A percentile compares a stretch with the other conserved stretches of the same genome.
These are phyloP conservation scores for Tricholauxania praeusta DNA, from an alignment of 2,888 invertebrate species.

Conservation along the genomic window DNA sequence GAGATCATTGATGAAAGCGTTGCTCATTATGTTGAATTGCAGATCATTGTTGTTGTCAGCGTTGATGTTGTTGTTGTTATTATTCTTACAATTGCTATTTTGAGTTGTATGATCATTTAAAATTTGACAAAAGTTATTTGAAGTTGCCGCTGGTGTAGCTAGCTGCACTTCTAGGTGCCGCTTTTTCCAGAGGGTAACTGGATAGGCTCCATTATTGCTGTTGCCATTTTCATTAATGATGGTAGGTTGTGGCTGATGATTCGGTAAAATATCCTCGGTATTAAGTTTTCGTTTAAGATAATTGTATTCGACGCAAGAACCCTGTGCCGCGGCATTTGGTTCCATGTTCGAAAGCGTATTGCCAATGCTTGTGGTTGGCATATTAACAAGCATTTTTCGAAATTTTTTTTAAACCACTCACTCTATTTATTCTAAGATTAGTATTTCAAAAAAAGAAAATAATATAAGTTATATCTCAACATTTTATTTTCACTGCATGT, in stretches of 20 bases:
- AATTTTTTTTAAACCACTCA: too few relatives aligned
- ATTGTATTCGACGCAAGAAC: slow-evolving; percentile 53
- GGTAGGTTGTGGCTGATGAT: slow-evolving; percentile 12
- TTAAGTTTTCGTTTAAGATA: slow-evolving; percentile 63
- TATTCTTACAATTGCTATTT: slow-evolving; percentile 15
- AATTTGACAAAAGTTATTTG: slow-evolving; percentile 36
- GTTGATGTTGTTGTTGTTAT: slow-evolving; percentile 15
- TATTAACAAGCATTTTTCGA: slow-evolving; percentile 59
- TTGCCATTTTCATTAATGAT: slow-evolving; percentile 36
- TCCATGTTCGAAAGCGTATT: slow-evolving; percentile 47
- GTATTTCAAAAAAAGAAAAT: too few relatives aligned
- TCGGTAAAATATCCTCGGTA: slow-evolving; percentile 33
- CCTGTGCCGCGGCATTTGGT: neutral
- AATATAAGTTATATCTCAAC: neutral
- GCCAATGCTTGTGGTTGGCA: slow-evolving; percentile 50
- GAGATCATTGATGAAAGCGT: slow-evolving; percentile 62
- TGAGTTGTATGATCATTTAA: slow-evolving; percentile 5
- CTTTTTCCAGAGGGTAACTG: slow-evolving; percentile 54
- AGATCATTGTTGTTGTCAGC: slow-evolving; percentile 34
- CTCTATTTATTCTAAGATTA: too few relatives aligned
- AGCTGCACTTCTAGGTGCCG: slow-evolving; percentile 51
- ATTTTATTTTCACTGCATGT: slow-evolving; percentile 25
- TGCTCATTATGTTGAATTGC: slow-evolving; percentile 50
- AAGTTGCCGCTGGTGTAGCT: slow-evolving; percentile 31
- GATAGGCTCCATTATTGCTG: slow-evolving; percentile 40